Conservation (phyloP, 2,888 invertebrate genomes). For the Mythimna pallens region DNA sequence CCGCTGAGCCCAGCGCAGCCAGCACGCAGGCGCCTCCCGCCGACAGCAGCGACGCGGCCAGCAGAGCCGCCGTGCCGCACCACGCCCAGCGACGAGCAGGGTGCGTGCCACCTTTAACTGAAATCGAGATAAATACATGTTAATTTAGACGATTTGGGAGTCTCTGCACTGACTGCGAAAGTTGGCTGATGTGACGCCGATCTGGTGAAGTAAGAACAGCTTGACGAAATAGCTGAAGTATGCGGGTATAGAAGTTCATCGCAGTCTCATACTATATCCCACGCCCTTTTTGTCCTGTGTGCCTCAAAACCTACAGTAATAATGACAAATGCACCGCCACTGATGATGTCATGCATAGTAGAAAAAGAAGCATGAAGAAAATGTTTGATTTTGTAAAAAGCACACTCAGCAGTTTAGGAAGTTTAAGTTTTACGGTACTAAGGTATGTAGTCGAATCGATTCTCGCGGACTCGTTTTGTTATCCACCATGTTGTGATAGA, state of each 20-base stretch:
- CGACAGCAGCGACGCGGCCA: constrained; percentile 93
- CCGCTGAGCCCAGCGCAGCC: constrained; percentile 95
- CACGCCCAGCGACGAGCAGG: constrained; percentile 93
- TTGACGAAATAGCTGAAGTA: neutral
- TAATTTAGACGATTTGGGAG: too few relatives aligned
- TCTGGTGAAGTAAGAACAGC: neutral
- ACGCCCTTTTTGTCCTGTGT: neutral
- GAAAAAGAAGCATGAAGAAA: too few relatives aligned
- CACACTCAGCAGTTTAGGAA: too few relatives aligned
- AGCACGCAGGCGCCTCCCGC: constrained; percentile 93
- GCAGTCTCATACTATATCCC: neutral
- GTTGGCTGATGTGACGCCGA: neutral
- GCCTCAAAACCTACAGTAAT: neutral
- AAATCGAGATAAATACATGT: constrained; percentile 44
- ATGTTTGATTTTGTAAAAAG: too few relatives aligned
- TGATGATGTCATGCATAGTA: neutral
- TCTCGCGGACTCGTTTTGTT: too few relatives aligned
- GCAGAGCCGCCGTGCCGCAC: constrained; percentile 93
- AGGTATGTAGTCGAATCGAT: too few relatives aligned
- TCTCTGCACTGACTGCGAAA: neutral
- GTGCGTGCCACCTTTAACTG: constrained; percentile 84
- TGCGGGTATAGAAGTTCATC: neutral
- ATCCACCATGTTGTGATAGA: too few relatives aligned
- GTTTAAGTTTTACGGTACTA: too few relatives aligned
- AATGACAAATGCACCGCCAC: neutral